These are phyloP conservation scores for Cerastis leucographa DNA, from an alignment of 2,888 invertebrate genomes.

Conservation along the genomic window DNA sequence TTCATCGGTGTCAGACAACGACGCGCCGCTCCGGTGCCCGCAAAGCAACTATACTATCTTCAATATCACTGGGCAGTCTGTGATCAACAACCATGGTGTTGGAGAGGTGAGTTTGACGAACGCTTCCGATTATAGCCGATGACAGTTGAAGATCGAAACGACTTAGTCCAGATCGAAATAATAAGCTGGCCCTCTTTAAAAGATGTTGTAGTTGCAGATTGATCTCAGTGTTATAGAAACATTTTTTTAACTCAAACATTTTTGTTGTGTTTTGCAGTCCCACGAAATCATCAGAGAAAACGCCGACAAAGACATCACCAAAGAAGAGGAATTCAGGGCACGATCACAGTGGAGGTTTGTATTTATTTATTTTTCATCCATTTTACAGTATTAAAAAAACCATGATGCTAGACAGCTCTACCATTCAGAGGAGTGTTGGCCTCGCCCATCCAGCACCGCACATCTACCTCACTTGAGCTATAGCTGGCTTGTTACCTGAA, in stretches of 20 bases:
- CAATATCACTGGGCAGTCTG: slow-evolving; percentile 70
- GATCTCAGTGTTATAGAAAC: not conserved
- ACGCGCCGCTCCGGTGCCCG: slow-evolving; percentile 82
- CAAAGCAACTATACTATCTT: slow-evolving; percentile 74
- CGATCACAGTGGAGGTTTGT: slow-evolving; percentile 80
- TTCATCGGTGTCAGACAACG: slow-evolving; percentile 83
- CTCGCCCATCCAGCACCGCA: no score
- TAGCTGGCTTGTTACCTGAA: no score
- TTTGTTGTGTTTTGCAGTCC: slow-evolving; percentile 75
- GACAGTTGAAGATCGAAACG: not conserved
- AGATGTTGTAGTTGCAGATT: no score
- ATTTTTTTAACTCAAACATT: not conserved
- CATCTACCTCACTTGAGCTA: no score
- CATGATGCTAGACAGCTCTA: no score
- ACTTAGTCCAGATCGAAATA: not conserved
- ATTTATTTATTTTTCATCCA: not conserved
- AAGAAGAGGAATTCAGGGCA: slow-evolving; percentile 89
- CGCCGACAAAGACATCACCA: slow-evolving; percentile 85
- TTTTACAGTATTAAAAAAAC: not conserved
- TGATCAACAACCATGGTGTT: slow-evolving; percentile 75
- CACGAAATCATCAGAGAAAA: slow-evolving; percentile 81
- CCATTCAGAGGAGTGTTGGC: no score
- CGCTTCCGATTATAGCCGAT: not conserved
- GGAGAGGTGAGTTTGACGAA: slow-evolving; percentile 70
- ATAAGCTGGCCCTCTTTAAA: no score